Conservation (phyloP, 2,797 vertebrate species). For the Taeniopygia guttata region DNA sequence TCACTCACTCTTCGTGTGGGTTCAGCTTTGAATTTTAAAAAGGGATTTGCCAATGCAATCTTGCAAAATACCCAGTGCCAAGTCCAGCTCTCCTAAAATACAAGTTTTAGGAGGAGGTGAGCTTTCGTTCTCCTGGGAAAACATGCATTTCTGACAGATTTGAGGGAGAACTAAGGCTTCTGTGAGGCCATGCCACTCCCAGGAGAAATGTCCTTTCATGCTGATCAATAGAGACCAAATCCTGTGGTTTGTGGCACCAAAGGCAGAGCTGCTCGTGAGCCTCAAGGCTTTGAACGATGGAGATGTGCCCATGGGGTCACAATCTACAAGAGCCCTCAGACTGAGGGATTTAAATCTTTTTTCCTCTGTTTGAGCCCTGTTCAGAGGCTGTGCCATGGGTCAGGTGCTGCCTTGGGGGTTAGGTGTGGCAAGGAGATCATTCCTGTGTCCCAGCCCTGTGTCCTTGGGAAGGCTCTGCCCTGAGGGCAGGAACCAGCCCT, state of each 20-base stretch:
- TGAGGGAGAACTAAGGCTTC: neutral
- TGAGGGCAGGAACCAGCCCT: neutral
- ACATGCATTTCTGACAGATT: neutral
- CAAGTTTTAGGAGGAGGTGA: slow-evolving; percentile 19
- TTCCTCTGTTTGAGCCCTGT: neutral
- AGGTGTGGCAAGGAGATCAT: neutral
- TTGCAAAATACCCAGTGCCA: neutral
- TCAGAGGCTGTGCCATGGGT: neutral
- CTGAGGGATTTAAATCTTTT: neutral
- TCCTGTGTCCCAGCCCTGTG: neutral
- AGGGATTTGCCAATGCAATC: slow-evolving; percentile 19
- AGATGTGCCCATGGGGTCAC: neutral
- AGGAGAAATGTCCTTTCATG: neutral
- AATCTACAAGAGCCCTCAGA: neutral
- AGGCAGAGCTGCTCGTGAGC: neutral
- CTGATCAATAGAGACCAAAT: neutral
- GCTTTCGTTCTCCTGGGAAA: neutral
- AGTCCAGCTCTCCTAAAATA: slow-evolving; percentile 12
- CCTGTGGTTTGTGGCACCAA: neutral
- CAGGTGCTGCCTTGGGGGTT: neutral
- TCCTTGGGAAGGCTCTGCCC: neutral
- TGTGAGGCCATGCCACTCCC: neutral
- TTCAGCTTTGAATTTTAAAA: slow-evolving; percentile 36
- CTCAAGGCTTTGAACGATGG: neutral
- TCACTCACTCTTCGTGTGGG: slow-evolving; percentile 18